These are phyloP conservation scores for Scleropages formosus DNA, from an alignment of 2,797 vertebrate genomes.

Conservation along the genomic window DNA sequence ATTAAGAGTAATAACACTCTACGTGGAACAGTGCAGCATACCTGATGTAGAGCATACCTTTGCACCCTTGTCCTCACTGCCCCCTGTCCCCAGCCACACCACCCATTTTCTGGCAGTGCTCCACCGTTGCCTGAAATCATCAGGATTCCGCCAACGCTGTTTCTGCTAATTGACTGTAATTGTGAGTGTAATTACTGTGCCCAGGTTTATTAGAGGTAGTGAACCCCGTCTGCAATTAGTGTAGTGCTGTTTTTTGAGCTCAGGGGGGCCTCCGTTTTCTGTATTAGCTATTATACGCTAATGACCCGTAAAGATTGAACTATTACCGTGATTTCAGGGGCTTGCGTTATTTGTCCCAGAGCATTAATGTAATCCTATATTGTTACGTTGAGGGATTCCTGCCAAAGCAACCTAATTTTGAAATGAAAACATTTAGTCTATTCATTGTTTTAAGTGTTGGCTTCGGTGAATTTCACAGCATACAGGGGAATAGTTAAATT, in stretches of 20 bases:
- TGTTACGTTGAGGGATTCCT: conserved; percentile 7
- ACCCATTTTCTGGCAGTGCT: not conserved
- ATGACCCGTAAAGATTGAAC: conserved; percentile 41
- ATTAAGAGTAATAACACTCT: too few relatives aligned
- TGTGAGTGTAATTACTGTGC: conserved; percentile 30
- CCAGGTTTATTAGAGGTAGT: conserved; percentile 29
- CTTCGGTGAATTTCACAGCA: conserved; percentile 31
- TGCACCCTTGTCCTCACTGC: too few relatives aligned
- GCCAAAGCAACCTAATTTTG: not conserved
- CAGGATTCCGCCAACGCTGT: conserved; percentile 24
- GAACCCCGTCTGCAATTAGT: conserved; percentile 37
- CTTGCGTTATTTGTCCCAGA: conserved; percentile 37
- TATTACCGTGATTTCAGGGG: conserved; percentile 36
- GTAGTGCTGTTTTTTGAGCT: conserved; percentile 28
- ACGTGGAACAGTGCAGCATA: too few relatives aligned
- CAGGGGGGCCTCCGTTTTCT: conserved; percentile 28
- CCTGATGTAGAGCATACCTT: too few relatives aligned
- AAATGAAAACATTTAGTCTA: conserved; percentile 32
- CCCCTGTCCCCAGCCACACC: too few relatives aligned
- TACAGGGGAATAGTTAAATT: conserved; percentile 31
- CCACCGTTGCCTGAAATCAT: conserved; percentile 19
- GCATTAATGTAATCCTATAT: conserved; percentile 33
- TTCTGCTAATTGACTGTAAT: conserved; percentile 28
- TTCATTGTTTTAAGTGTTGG: conserved; percentile 34
- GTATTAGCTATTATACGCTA: conserved; percentile 34